A percentile compares a stretch with the other conserved stretches of the same genome.
Evolutionary conservation across 2,113 vertebrate species (phyloP).

Genomic region (Aptenodytes forsteri): DNA sequence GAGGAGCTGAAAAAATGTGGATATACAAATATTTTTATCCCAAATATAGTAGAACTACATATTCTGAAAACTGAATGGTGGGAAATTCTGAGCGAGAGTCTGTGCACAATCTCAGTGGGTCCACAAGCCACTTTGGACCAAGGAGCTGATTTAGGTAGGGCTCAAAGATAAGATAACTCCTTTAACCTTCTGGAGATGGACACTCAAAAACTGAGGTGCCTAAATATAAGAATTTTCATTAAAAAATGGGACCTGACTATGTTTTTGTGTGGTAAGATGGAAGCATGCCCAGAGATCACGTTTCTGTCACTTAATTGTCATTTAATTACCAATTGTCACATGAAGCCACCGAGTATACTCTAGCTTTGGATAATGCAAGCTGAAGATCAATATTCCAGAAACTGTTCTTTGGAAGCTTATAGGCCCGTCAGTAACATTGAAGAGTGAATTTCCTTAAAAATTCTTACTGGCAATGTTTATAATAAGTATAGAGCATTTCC

Average conservation of each 20-base stretch:
- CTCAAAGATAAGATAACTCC: background rate
- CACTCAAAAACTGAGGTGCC: background rate
- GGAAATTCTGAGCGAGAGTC: background rate
- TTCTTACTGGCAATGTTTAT: background rate
- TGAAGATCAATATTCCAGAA: background rate
- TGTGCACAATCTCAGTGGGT: background rate
- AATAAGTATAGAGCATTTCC: background rate
- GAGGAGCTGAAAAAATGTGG: background rate
- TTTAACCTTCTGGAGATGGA: background rate
- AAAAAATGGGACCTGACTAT: background rate
- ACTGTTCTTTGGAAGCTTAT: background rate
- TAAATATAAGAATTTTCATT: background rate
- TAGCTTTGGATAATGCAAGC: background rate
- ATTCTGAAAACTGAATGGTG: background rate
- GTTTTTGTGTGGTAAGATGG: background rate
- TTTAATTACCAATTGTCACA: background rate
- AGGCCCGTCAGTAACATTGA: background rate
- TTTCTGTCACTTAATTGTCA: background rate
- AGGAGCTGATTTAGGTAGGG: background rate
- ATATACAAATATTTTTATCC: background rate
- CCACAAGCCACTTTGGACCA: background rate
- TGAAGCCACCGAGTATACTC: fast-evolving
- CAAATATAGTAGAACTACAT: background rate
- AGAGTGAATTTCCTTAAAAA: background rate
- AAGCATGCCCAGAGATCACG: background rate